phyloP scores from a whole-genome alignment of 2,113 vertebrate genomes.

The Conger conger region DNA sequence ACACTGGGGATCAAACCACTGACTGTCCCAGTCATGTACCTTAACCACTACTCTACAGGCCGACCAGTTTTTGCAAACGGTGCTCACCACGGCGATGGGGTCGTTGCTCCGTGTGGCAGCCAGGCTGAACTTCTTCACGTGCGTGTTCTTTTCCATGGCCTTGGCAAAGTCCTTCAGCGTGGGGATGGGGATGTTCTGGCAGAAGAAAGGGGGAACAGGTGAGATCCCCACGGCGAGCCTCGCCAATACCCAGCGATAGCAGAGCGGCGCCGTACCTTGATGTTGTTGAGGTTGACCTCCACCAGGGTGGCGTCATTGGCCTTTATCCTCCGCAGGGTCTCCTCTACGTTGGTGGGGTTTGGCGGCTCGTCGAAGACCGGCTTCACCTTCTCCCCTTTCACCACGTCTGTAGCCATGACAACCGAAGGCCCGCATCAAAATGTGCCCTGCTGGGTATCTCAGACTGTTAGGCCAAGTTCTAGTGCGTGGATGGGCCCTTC shows the following conservation, averaged over 20 bases:
- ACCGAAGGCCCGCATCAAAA: no score
- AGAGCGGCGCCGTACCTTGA: constrained; percentile 77
- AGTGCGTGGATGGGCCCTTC: no score
- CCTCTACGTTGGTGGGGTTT: constrained; percentile 94
- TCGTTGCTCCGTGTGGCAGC: constrained; percentile 95
- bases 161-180: constrained; percentile 95
- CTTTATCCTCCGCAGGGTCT: constrained; percentile 89
- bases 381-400: constrained; percentile 95
- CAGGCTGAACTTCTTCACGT: constrained; percentile 90
- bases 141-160: constrained; percentile 86
- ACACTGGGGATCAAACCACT: no score
- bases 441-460: background rate
- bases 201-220: constrained; percentile 8
- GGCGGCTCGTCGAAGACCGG: constrained; percentile 95
- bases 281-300: constrained; percentile 97
- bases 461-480: background rate
- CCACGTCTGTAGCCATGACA: constrained; percentile 75
- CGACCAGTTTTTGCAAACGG: background rate
- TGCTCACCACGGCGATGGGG: constrained; percentile 88
- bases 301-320: constrained; percentile 80
- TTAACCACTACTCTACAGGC: no score
- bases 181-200: constrained; percentile 94
- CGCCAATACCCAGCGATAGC: background rate
- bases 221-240: background rate
- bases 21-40: no score